Conservation (phyloP, 1,140 invertebrate species). For the Orchesella cincta region DNA sequence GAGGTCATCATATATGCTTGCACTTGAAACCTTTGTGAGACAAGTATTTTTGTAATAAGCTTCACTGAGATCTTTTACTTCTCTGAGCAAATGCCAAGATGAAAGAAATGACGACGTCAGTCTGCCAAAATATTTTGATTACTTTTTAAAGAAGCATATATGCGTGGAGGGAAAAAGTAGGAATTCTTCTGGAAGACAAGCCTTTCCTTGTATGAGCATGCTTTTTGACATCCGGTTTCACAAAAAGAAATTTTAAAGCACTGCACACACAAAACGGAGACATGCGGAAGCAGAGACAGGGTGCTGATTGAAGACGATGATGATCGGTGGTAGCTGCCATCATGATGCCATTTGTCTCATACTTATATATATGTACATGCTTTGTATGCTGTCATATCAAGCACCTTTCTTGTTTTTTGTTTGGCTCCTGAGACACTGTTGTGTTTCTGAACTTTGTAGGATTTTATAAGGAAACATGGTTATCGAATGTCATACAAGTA, state of each 20-base stretch:
- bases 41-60: too few relatives aligned
- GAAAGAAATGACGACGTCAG: background rate
- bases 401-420: background rate
- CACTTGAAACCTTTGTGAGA: background rate
- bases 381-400: background rate
- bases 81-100: background rate
- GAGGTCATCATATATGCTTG: slow-evolving; percentile 6
- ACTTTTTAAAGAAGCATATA: too few relatives aligned
- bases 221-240: background rate
- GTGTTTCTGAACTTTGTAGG: slow-evolving; percentile 29
- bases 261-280: background rate
- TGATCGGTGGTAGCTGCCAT: background rate
- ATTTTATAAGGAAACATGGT: slow-evolving; percentile 48
- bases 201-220: background rate
- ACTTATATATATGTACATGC: background rate
- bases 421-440: background rate
- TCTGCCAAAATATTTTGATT: slow-evolving; percentile 30
- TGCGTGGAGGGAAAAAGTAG: background rate
- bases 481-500: slow-evolving; percentile 40
- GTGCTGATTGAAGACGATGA: slow-evolving; percentile 18
- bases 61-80: too few relatives aligned
- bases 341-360: too few relatives aligned
- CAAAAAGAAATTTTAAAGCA: background rate
- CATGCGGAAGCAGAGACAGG: background rate
- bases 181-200: background rate